Percentiles rank a stretch among this genome's conserved stretches.
These are phyloP conservation scores for Heteropelma amictum DNA, from an alignment of 2,888 invertebrate genomes.

Conservation along the genomic window DNA sequence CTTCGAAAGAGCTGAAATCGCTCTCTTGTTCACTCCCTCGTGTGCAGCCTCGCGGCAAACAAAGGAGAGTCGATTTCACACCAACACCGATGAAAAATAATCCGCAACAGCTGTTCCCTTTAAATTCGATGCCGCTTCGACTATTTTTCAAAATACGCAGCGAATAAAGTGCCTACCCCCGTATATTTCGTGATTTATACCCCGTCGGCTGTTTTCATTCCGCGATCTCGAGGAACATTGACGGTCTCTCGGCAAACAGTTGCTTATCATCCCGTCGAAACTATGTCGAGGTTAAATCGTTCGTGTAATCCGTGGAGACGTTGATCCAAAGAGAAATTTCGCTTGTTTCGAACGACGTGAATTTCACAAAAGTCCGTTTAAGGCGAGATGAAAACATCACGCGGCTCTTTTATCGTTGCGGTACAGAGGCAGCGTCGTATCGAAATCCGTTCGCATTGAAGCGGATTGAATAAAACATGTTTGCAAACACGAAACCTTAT, in stretches of 20 bases:
- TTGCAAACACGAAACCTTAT: slow-evolving; percentile 1
- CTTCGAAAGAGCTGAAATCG: slow-evolving; percentile 2
- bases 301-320: background rate
- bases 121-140: background rate
- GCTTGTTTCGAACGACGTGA: slow-evolving; percentile 21
- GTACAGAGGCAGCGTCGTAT: background rate
- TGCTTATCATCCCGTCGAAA: too few relatives aligned
- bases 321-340: slow-evolving; percentile 4
- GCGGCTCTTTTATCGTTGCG: background rate
- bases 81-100: slow-evolving; percentile 37
- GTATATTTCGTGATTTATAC: background rate
- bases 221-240: background rate
- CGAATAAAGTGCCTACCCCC: background rate
- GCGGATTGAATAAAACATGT: background rate
- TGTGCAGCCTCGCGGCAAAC: background rate
- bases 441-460: background rate
- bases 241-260: too few relatives aligned
- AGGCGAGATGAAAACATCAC: slow-evolving; percentile 34
- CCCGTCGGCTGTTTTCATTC: background rate
- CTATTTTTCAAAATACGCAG: slow-evolving; percentile 1
- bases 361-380: slow-evolving; percentile 16
- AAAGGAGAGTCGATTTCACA: slow-evolving; percentile 38
- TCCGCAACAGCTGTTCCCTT: slow-evolving; percentile 38
- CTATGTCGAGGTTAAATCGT: slow-evolving; percentile 10
- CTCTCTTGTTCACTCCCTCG: background rate